These are phyloP conservation scores for Aquatica leii DNA, from an alignment of 2,888 invertebrate species.

Conservation along the genomic window DNA sequence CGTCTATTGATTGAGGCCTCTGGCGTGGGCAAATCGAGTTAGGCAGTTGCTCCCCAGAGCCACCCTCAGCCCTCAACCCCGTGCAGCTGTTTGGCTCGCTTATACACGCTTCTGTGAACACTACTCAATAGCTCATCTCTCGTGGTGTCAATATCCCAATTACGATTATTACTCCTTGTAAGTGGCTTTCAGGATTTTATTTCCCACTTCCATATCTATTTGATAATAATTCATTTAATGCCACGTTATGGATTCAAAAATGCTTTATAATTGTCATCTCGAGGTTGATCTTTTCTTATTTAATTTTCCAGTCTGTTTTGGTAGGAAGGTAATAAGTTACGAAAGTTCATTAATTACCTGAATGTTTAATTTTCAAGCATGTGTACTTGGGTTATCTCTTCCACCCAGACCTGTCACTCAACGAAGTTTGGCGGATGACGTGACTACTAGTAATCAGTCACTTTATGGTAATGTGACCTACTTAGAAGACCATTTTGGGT, in stretches of 20 bases:
- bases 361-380: conserved; percentile 57
- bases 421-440: conserved; percentile 31
- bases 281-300: background rate
- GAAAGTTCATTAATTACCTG: conserved; percentile 59
- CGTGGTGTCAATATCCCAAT: conserved; percentile 39
- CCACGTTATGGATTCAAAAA: conserved; percentile 9
- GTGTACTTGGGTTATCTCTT: conserved; percentile 43
- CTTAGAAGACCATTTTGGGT: conserved; percentile 29
- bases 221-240: conserved; percentile 8
- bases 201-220: conserved; percentile 20
- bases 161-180: conserved; percentile 36
- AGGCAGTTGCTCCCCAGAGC: conserved; percentile 57
- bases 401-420: conserved; percentile 33
- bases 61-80: conserved; percentile 37
- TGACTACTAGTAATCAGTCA: conserved; percentile 38
- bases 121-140: conserved; percentile 40
- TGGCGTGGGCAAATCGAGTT: conserved; percentile 60
- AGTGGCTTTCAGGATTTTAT: conserved; percentile 33
- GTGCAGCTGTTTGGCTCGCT: conserved; percentile 39
- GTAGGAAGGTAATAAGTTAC: conserved; percentile 55
- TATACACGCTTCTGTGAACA: conserved; percentile 39
- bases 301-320: background rate
- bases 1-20: conserved; percentile 63
- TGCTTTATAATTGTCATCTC: background rate
- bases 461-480: conserved; percentile 36